Conservation (phyloP, 2,113 vertebrate genomes). For the Nycticryphes semicollaris region DNA sequence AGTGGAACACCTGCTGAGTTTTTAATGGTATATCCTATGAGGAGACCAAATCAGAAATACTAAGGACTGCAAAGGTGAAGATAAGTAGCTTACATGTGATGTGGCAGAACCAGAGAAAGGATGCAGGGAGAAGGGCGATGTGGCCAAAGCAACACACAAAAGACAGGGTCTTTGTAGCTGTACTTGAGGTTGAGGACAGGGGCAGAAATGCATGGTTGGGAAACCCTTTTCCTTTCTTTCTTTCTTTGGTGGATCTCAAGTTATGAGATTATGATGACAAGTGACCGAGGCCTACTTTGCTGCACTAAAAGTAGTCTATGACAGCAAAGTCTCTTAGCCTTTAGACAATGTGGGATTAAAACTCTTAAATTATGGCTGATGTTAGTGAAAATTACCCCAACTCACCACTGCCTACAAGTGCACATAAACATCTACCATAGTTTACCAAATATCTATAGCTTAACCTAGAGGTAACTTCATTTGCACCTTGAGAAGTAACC, state of each 20-base stretch:
- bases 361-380: not conserved
- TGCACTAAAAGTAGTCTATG: not conserved
- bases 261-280: not conserved
- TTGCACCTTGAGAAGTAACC: not conserved
- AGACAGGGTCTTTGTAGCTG: not conserved
- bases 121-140: not conserved
- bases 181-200: accelerated
- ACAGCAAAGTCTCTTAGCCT: not conserved
- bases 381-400: not conserved
- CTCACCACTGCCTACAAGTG: not conserved
- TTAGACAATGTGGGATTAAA: not conserved
- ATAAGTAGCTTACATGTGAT: not conserved
- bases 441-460: not conserved
- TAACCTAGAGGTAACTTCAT: not conserved
- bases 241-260: not conserved
- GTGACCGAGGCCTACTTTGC: not conserved
- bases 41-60: not conserved
- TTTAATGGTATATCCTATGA: not conserved
- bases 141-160: not conserved
- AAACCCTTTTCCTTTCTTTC: not conserved
- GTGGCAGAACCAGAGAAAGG: not conserved
- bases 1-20: not conserved
- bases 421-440: not conserved
- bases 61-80: not conserved
- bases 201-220: not conserved